phyloP scores from a whole-genome alignment of 1,140 invertebrate genomes.

The Elymnias hypermnestra region DNA sequence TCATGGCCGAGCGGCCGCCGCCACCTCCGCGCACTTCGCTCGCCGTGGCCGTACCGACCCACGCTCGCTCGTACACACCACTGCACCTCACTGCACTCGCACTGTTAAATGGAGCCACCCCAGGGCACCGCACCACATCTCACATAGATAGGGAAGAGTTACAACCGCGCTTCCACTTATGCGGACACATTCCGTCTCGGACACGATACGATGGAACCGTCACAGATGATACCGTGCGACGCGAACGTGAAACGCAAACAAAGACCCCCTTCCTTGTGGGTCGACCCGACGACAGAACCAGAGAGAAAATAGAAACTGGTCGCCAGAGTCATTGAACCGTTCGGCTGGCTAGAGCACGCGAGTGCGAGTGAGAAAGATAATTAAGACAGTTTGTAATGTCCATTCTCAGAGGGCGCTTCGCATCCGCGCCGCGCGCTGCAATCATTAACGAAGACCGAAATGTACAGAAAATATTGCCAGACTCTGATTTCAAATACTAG shows the following conservation, averaged over 20 bases:
- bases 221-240: conserved; percentile 63
- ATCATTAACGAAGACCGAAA: conserved; percentile 40
- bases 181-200: conserved; percentile 67
- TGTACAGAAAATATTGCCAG: background rate
- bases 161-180: conserved; percentile 67
- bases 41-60: conserved; percentile 66
- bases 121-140: conserved; percentile 62
- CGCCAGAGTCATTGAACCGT: conserved; percentile 75
- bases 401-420: conserved; percentile 44
- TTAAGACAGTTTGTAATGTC: conserved; percentile 4
- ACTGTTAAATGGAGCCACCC: conserved; percentile 64
- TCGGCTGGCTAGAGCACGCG: conserved; percentile 41
- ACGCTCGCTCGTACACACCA: conserved; percentile 61
- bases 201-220: conserved; percentile 52
- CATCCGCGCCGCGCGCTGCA: too few species aligned
- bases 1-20: conserved; percentile 67
- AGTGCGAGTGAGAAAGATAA: conserved; percentile 59
- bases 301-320: conserved; percentile 76
- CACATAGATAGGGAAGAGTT: conserved; percentile 65
- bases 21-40: conserved; percentile 67
- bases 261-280: conserved; percentile 68
- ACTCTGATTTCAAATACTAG: too few species aligned
- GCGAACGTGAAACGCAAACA: conserved; percentile 74
- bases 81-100: conserved; percentile 73
- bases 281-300: conserved; percentile 68